Evolutionary conservation across 2,888 invertebrate species (phyloP).

Genomic region (Eledona agricola): DNA sequence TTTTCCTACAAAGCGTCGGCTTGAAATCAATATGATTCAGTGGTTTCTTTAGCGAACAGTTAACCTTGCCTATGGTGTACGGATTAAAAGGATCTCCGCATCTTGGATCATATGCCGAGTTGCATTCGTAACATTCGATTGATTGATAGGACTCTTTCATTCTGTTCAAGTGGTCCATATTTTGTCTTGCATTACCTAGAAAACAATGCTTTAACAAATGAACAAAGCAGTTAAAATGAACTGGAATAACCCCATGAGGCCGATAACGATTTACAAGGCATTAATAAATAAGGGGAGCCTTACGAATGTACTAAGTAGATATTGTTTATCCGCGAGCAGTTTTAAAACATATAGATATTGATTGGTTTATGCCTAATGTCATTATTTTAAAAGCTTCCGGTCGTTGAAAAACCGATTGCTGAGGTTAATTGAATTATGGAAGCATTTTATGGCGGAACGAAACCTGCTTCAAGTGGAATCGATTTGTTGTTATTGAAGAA

Average conservation of each 20-base stretch:
- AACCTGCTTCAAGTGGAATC: conserved; percentile 7
- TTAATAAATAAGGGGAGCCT: too few species aligned
- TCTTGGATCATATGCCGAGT: conserved; percentile 88
- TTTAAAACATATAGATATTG: too few species aligned
- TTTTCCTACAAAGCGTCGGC: conserved; percentile 83
- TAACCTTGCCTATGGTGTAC: conserved; percentile 83
- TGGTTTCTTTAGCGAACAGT: conserved; percentile 80
- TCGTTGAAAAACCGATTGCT: conserved; percentile 16
- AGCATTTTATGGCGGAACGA: conserved; percentile 7
- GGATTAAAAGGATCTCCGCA: conserved; percentile 90
- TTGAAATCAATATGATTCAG: conserved; percentile 71
- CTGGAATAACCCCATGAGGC: too few species aligned
- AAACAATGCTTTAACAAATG: conserved; percentile 1
- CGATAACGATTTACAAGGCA: too few species aligned
- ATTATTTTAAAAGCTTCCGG: conserved; percentile 27
- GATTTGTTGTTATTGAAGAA: too few species aligned
- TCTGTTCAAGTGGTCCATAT: conserved; percentile 38
- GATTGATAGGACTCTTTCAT: too few species aligned
- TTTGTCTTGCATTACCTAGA: conserved; percentile 38
- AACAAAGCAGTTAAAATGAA: too few species aligned
- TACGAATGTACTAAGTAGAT: too few species aligned
- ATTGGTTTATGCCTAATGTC: conserved; percentile 17
- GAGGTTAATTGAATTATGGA: conserved; percentile 25
- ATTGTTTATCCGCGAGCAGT: too few species aligned
- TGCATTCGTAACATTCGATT: conserved; percentile 88